Base-by-base conservation (phyloP, 1,140 invertebrate species). In the Tetramorium simillimum region DNA sequence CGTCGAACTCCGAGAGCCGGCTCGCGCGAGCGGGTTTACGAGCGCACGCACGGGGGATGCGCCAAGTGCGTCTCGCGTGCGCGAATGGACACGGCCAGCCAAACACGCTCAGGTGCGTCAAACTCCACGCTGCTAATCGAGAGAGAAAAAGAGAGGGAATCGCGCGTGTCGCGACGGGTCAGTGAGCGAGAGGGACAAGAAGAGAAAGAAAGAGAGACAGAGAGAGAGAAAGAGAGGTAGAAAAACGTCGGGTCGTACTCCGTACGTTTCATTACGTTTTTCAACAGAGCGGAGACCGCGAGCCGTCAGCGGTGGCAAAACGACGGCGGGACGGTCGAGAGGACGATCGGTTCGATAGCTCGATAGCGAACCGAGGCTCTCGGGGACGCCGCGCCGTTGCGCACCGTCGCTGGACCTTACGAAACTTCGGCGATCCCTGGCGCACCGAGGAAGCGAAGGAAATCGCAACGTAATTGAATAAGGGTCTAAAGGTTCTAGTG, bases 311-410 rank as follows among this genome's bases (percentile, higher is more conserved):
- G 21, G 28, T 18, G 24, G 16, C 9, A 49, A 67, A 10, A 28
- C 12, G 37, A 24, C 28, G 12, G 6, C 58, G 33, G 18, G 28
- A 28, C 6, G 9, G 21, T 51, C 43, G 60, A 49, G 49, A 62
- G 73, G 58, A 73, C 56, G 24, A 67, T 67, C 33, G 24, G 51
- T 86, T 69, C 85, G 53, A 84, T 82, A 73, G 51, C 67, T 73
- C 69, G 53, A 72, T 49, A 49, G 12, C 4, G 56, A 58, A 14
- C 7, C 33, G 51, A 12, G 18, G 18, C 43, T 51, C 28, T 14
- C 14, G 49, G 53, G 21, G 75, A 67, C 65, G 53, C 69, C 37
- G 40, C 12, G 24, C 53, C 46, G 69, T 28, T 60, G 53, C 56
- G 24, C 51, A 58, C 16, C 46, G 28, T 82, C 53, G 37, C 63